These are phyloP conservation scores for Gymnobelideus leadbeateri DNA, from an alignment of 2,113 vertebrate genomes.

Conservation along the genomic window DNA sequence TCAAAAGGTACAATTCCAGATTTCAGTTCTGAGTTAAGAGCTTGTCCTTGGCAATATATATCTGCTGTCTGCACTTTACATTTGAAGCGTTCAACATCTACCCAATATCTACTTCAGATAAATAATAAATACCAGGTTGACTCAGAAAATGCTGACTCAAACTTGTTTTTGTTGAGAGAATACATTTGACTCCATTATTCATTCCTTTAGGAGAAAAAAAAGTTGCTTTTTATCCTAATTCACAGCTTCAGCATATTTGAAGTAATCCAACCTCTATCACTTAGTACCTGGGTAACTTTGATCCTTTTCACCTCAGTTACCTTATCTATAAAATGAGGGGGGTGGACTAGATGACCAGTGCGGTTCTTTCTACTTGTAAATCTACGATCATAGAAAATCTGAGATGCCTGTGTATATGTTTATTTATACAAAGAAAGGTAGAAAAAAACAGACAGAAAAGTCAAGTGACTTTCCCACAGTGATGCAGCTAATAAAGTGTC, in stretches of 20 bases:
- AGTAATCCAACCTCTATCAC: background rate
- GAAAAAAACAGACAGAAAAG: background rate
- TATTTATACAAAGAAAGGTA: background rate
- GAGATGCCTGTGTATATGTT: background rate
- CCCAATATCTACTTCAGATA: background rate
- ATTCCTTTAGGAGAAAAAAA: background rate
- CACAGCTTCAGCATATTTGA: background rate
- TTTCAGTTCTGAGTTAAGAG: background rate
- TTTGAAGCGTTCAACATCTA: background rate
- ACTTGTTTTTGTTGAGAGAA: slow-evolving; percentile 17
- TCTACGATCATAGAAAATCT: background rate
- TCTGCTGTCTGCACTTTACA: background rate
- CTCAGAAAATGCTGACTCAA: slow-evolving; percentile 15
- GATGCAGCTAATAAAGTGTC: background rate
- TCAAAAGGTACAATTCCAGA: background rate
- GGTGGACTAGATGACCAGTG: background rate
- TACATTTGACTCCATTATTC: background rate
- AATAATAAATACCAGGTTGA: background rate
- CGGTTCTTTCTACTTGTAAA: background rate
- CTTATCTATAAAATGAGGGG: background rate
- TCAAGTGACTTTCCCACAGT: background rate
- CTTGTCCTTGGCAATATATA: background rate
- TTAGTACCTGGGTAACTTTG: background rate
- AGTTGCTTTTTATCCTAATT: background rate
- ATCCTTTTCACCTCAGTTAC: background rate